Evolutionary conservation across 2,888 invertebrate species (phyloP), one percentile per base, ranked within the genome.

Genomic region (Drosophila aldrichi): DNA sequence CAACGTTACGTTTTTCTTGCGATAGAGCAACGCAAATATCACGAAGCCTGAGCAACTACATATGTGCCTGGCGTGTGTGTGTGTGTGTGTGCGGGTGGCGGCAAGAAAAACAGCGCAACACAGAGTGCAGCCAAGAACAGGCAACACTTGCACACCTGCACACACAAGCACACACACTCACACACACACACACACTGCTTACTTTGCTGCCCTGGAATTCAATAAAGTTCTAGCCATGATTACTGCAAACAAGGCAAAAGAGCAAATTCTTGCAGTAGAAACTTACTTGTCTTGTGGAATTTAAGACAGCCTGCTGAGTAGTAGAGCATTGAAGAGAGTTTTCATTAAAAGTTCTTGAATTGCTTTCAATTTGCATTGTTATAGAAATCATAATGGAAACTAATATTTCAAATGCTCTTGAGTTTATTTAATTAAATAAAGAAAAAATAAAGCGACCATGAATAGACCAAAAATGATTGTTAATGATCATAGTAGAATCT

Each of bases 171-270:
- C n/a, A 32, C 22, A 32, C 48, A 58, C 51, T 46, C 22, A 46
- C 48, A 34, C n/a, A 32, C 22, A 32, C 48, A 58, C 51, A 51
- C 29, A 25, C 38, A 22, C 54, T 12, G 16, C 16, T 41, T 25
- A 36, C 20, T 62, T 44, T 40, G 41, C 55, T 62, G 43, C 29
- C 46, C 57, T 56, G 56, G 64, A 81, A 87, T 80, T 88, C 87
- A 84, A 84, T 88, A 84, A 86, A 88, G 69, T 71, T 62, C 73
- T 75, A 73, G 60, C 67, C 65, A 59, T 70, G 76, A 83, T 81
- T 71, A 77, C 70, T 57, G 63, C 61, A 63, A 40, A 14, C 52
- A 54, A 70, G 9, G n/a, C 16, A 36, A 70, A 68, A 60, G 43
- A 54, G 38, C 40, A 52, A 40, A 20, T 32, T 44, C 36, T 25